phyloP scores from a whole-genome alignment of 2,113 vertebrate genomes.

The Tretioscincus oriximinensis region DNA sequence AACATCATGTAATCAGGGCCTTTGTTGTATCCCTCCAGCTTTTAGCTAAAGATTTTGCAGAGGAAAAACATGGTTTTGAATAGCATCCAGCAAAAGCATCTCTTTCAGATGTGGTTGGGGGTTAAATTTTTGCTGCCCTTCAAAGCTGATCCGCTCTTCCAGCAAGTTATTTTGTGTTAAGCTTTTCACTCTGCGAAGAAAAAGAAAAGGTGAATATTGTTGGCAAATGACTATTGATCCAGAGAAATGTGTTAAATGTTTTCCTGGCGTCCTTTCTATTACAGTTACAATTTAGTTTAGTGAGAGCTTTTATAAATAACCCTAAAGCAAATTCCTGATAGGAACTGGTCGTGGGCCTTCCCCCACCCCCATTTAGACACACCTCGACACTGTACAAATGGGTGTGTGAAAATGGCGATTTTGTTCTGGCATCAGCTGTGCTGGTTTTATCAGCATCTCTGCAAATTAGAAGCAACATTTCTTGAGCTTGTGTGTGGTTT shows the following conservation, averaged over 20 bases:
- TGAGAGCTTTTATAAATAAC: conserved; percentile 74
- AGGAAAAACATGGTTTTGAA: background rate
- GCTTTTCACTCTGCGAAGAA: conserved; percentile 64
- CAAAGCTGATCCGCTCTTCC: conserved; percentile 43
- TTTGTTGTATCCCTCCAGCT: background rate
- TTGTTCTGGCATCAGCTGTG: background rate
- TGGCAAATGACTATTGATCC: conserved; percentile 77
- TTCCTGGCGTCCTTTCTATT: conserved; percentile 67
- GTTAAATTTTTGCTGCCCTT: conserved; percentile 40
- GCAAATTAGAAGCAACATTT: background rate
- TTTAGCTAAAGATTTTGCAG: background rate
- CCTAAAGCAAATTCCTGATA: conserved; percentile 68
- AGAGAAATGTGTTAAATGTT: conserved; percentile 71
- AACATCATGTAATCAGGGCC: too few species aligned
- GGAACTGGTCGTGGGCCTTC: conserved; percentile 47
- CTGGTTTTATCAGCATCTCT: conserved; percentile 21
- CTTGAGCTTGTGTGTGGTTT: background rate
- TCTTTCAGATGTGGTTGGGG: background rate
- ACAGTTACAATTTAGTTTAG: conserved; percentile 69
- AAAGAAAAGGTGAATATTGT: conserved; percentile 68
- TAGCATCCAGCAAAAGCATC: background rate
- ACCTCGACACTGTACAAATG: conserved; percentile 49
- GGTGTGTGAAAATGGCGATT: conserved; percentile 29
- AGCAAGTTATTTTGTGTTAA: conserved; percentile 62
- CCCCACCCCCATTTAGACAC: conserved; percentile 14